Conservation (phyloP, 2,888 invertebrate genomes). For the Agapostemon virescens region DNA sequence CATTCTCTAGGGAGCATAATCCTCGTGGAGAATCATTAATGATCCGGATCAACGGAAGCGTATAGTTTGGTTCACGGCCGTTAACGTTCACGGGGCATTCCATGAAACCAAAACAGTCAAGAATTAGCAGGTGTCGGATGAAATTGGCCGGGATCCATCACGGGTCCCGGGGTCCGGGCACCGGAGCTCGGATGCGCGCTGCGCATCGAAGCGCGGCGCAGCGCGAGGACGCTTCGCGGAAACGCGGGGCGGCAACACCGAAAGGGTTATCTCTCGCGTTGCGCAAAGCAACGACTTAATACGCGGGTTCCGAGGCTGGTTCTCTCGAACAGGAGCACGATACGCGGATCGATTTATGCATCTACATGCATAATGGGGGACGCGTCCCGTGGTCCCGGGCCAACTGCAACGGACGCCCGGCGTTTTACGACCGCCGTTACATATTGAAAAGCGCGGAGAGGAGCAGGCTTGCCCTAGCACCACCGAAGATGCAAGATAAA, state of each 20-base stretch:
- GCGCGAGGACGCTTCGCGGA: constrained; percentile 47
- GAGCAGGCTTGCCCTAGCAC: constrained; percentile 14
- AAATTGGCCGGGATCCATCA: constrained; percentile 21
- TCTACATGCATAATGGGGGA: constrained; percentile 55
- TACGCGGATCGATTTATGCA: constrained; percentile 59
- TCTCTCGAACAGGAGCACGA: constrained; percentile 12
- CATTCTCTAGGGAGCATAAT: neutral
- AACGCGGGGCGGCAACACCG: constrained; percentile 18
- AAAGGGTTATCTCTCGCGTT: constrained; percentile 38
- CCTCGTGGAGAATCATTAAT: constrained; percentile 16
- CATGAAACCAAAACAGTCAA: constrained; percentile 23
- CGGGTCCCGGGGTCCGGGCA: neutral
- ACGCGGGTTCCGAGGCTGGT: constrained; percentile 39
- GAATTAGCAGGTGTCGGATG: constrained; percentile 33
- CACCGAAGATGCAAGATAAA: constrained; percentile 77
- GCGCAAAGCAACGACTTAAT: constrained; percentile 62
- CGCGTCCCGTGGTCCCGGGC: constrained; percentile 34
- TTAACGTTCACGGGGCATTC: constrained; percentile 32
- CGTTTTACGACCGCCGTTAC: constrained; percentile 57
- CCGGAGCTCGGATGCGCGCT: neutral
- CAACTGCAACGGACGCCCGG: constrained; percentile 30
- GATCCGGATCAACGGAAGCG: constrained; percentile 17
- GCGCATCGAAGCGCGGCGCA: neutral
- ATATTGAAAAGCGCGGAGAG: constrained; percentile 61
- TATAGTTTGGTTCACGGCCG: constrained; percentile 18